phyloP scores from a whole-genome alignment of 2,888 invertebrate species.

The Rhogogaster chlorosoma region DNA sequence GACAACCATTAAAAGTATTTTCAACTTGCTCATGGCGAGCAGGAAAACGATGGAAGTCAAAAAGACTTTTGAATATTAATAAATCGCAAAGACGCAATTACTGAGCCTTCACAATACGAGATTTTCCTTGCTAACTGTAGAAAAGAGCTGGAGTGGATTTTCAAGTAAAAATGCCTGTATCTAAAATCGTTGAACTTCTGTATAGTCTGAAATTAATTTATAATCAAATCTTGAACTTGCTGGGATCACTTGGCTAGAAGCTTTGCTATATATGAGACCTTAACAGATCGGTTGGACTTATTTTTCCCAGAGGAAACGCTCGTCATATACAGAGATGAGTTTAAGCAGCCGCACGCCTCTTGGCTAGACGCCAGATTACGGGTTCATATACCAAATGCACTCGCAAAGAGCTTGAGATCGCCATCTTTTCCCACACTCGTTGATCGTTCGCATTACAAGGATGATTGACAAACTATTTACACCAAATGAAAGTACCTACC shows the following conservation, averaged over 20 bases:
- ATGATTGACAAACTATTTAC: slow-evolving; percentile 3
- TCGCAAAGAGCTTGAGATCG: background rate
- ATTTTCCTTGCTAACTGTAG: background rate
- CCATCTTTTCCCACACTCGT: background rate
- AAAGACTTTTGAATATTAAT: background rate
- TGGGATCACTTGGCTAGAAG: background rate
- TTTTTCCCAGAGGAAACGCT: slow-evolving; percentile 11
- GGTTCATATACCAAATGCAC: background rate
- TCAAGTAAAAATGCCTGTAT: background rate
- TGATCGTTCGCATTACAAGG: background rate
- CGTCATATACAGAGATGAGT: slow-evolving; percentile 23
- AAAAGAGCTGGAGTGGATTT: background rate
- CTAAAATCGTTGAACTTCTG: background rate
- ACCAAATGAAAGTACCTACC: background rate
- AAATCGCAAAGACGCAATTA: background rate
- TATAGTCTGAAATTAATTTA: background rate
- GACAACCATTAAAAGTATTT: slow-evolving; percentile 1
- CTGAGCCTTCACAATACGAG: background rate
- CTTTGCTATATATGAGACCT: background rate
- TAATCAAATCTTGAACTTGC: background rate
- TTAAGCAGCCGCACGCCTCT: slow-evolving; percentile 31
- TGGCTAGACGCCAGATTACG: slow-evolving; percentile 39
- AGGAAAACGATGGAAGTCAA: background rate
- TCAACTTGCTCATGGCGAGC: background rate
- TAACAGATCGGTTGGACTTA: background rate